phyloP scores from a whole-genome alignment of 2,113 vertebrate species.

The Tenebrosternarchus preto region DNA sequence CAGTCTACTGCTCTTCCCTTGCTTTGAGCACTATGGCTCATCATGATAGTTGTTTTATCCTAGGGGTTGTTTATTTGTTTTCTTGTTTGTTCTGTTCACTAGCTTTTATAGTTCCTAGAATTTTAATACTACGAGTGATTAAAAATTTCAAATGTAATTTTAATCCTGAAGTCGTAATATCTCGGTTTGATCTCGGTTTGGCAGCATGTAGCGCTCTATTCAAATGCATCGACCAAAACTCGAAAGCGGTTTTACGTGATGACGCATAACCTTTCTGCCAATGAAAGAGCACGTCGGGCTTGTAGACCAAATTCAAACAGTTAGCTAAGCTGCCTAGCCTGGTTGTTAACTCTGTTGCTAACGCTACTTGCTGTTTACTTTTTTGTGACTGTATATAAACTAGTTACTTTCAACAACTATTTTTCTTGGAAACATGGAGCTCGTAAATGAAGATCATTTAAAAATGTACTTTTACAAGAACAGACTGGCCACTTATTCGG shows the following conservation, averaged over 20 bases:
- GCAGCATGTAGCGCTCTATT: background rate
- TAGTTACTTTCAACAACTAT: background rate
- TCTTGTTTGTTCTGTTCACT: no score
- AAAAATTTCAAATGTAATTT: no score
- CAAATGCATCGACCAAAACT: background rate
- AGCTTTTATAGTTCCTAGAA: no score
- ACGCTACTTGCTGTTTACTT: background rate
- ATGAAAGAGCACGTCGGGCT: background rate
- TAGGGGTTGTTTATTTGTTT: no score
- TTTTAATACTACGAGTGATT: no score
- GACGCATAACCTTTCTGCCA: constrained; percentile 16
- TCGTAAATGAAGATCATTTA: constrained; percentile 53
- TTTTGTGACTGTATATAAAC: background rate
- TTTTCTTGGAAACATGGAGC: constrained; percentile 57
- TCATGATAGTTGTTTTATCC: no score
- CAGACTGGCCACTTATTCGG: constrained; percentile 81
- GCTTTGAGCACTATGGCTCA: background rate
- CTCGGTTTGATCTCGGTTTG: background rate
- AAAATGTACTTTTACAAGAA: constrained; percentile 76
- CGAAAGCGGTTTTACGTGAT: background rate
- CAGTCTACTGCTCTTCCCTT: background rate
- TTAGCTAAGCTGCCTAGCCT: background rate
- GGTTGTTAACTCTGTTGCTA: no score
- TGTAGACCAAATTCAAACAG: constrained; percentile 18
- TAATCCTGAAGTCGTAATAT: background rate